Base-by-base conservation (phyloP, 2,113 vertebrate species). In the Panthera leo region DNA sequence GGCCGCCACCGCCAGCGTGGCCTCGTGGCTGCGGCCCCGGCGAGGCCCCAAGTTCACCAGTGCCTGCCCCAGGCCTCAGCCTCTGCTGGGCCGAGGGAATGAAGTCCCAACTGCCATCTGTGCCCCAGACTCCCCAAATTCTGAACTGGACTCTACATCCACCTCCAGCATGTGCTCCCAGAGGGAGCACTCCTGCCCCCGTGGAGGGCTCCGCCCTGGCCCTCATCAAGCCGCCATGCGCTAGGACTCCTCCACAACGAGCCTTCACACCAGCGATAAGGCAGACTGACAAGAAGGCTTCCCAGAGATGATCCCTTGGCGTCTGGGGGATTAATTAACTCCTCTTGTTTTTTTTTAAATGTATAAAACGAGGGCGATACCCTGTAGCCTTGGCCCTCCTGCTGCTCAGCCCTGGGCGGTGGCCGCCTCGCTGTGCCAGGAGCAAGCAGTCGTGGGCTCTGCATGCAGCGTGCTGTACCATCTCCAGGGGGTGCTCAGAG, bases 241-340 rank as follows among this genome's bases (percentile, higher is more conserved):
- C 61, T 0, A 14, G 0, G 36, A 31, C 7, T 14, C 78, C 71
- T 67, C 91, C 14, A 3, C 16, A 45, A 79, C 23, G 21, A 88
- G 68, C n/a, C 63, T 36, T 31, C 61, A 65, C 51, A 19, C 45
- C 1, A 13, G 68, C 0, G 0, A 92, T 18, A 1, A 75, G 53
- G 48, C 8, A 34, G 80, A 68, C 75, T 23, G 79, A 89, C 55
- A 34, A 31, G 25, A 55, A 5, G 45, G 36, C 76, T n/a, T 84
- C 87, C 83, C 84, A 42, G 76, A 93, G 48, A 80, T 8, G 55
- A 84, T 25, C 70, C 85, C 82, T 91, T 0, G 0, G 63, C 58
- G 8, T 97, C 79, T 70, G 73, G 92, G 90, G 96, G 36, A 94
- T 96, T 96, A 91, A 97, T 97, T 91, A 96, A 45, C 75, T 87